Base-by-base conservation (phyloP, 2,113 vertebrate species). In the Machaerirhynchus nigripectus region DNA sequence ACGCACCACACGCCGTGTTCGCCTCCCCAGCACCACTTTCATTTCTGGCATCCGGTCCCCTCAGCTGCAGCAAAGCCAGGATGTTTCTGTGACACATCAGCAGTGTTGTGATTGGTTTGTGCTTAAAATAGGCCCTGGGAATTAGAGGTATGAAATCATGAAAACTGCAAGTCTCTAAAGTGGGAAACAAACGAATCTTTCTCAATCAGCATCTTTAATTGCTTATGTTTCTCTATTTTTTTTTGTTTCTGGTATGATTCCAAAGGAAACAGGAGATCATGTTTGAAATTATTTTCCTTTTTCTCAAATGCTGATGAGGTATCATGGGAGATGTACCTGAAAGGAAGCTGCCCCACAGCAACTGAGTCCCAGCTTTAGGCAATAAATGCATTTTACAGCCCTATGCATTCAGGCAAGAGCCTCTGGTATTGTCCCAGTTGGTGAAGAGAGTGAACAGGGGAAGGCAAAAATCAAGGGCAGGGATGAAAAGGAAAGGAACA, bases 51-150 rank as follows among this genome's bases (percentile, higher is more conserved):
- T 1, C n/a, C 3, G 0, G 60, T 65, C 74, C 73, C 75, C 76
- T 88, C 86, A 88, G 95, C 90, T 92, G 90, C 80, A 78, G 93
- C 90, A 91, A 37, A 94, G 87, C 87, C 95, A 80, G 67, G 93
- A 90, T 91, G 91, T 93, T 96, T 93, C 91, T 80, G 40, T 80
- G 92, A 96, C 84, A 95, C 89, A 87, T 85, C 93, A 93, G 76
- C 92, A 73, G 75, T 65, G 87, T 65, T 95, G 94, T 55, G 88
- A 96, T 90, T 91, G 95, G 92, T 71, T 39, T 95, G 81, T 79
- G 65, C 79, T 95, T 96, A 96, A 94, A 95, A 96, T 82, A 91
- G 96, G 91, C 81, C 63, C 60, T 96, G 95, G 90, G 97, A 97
- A 96, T 93, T 77, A 94, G 78, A 16, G 68, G 90, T 49, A 93